Base-by-base conservation (phyloP, 30 jellyfish, hydroid and myxozoan genomes). In the Hydractinia symbiolongicarpus region DNA sequence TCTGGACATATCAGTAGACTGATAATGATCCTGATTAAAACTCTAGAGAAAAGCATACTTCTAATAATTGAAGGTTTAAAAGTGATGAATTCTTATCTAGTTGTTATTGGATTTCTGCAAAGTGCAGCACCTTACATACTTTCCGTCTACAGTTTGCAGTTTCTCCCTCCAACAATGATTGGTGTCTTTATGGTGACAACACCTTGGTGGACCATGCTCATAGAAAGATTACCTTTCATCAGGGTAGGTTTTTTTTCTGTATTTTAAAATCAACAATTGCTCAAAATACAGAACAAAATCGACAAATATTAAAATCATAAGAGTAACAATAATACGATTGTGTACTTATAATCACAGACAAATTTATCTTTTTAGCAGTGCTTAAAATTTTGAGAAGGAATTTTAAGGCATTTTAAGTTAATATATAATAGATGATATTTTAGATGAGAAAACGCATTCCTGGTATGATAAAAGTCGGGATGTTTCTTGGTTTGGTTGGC, bases 181-280 rank as follows among this genome's bases (percentile, higher is more conserved):
- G 90, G 90, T 57, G 96, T 83, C n/a, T 83, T 83, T 77, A 82
- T 88, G 93, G 88, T 89, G 66, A 86, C 88, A 4, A 78, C 89
- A 11, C 96, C 96, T 13, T 88, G 96, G 96, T 83, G 85, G 68
- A 88, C 87, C 5, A 73, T 78, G 0, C 61, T 83, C 51, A 49
- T 88, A 51, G 94, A 88, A 74, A 66, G 94, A 55, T 76, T 83
- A 61, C 94, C 94, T 4, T 83, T 83, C 72, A 76, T 88, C 53
- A 88, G 79, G 94, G 94, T 88, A 78, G 49, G 44, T 15, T 53
- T 20, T 4, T 5, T 7, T 55, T 0, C 44, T 30, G 44, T 30
- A 30, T 2, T 30, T 30, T 30, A 30, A 30, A 30, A 30, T 30
- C 1, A 30, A 30, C 44, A 30, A 30, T 30, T 30, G 44, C 44